A percentile compares a stretch with the other conserved stretches of the same genome.
Evolutionary conservation across 2,888 invertebrate genomes (phyloP).

Genomic region (Fragum sueziense): DNA sequence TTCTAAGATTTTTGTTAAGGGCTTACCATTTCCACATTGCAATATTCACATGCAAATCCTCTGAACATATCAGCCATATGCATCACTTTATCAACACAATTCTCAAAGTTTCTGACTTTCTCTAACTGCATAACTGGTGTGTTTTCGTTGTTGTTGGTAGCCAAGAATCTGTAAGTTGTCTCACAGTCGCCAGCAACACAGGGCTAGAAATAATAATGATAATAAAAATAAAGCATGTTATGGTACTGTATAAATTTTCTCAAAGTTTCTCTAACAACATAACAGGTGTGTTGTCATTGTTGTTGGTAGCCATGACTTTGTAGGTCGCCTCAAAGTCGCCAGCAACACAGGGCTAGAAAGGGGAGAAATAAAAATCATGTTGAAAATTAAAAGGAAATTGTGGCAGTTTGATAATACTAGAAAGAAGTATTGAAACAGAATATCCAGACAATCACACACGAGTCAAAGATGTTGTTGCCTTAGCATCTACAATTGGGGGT

Average conservation of each 20-base stretch:
- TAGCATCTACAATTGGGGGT: no score
- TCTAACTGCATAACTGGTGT: slow-evolving; percentile 74
- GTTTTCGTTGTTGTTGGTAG: slow-evolving; percentile 30
- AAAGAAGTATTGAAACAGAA: no score
- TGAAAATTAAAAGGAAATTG: no score
- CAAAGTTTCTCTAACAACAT: slow-evolving; percentile 81
- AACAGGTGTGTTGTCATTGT: slow-evolving; percentile 46
- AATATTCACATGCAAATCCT: slow-evolving; percentile 30
- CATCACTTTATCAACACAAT: slow-evolving; percentile 70
- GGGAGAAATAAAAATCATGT: no score
- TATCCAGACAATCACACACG: no score
- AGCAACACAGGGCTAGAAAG: slow-evolving; percentile 72
- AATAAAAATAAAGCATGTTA: no score
- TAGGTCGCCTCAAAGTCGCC: slow-evolving; percentile 80
- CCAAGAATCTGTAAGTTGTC: slow-evolving; percentile 70
- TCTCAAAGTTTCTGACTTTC: slow-evolving; percentile 82
- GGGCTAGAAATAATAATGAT: slow-evolving; percentile 72
- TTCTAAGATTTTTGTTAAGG: no score
- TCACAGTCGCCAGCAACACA: slow-evolving; percentile 78
- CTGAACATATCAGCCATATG: slow-evolving; percentile 64
- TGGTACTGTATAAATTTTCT: slow-evolving; percentile 81
- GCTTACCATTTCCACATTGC: slow-evolving; percentile 30
- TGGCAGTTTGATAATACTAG: no score
- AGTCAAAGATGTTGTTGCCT: no score
- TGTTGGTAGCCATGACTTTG: slow-evolving; percentile 46